Evolutionary conservation across 2,113 vertebrate genomes (phyloP), one percentile per base, ranked within the genome.

Genomic region (Triplophysa rosa): DNA sequence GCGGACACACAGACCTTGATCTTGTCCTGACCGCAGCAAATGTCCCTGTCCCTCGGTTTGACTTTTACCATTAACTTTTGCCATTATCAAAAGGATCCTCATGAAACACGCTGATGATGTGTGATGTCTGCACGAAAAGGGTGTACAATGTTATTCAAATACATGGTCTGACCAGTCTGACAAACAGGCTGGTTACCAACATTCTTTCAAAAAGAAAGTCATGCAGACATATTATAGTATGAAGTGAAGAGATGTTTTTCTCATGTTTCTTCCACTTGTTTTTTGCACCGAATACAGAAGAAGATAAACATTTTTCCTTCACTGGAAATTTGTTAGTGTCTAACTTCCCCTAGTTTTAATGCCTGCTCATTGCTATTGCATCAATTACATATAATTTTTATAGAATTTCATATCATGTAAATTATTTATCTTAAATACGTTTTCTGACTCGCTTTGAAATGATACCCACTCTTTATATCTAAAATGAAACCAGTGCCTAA

Each of bases 391-490:
- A 29, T 49, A 2, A 24, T 71, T 54, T 70, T 71, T 21, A 37
- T 1, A 21, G 21, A 24, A 63, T 54, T 7, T n/a, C 4, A 29
- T 63, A 69, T 69, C 24, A 49, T 56, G 66, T 58, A 23, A 67
- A 40, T 56, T 16, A 37, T 71, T 54, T 45, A 29, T 4, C 16
- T 21, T 5, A n/a, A 17, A 42, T n/a, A 19, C 1, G 2, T 66
- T 58, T 29, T 59, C 33, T 78, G 49, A 37, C 13, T 16, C 52
- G 10, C 17, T 47, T 54, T 29, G 21, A 61, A 68, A 67, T 63
- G 58, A 70, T 70, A 69, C 66, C 45, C n/a, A 47, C 9, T 70
- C 33, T 79, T 63, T 21, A 47, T 63, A 24, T 42, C 40, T 64
- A n/a, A 59, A 72, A 23, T 65, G 12, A 45, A 63, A 42, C 42